Conservation (phyloP, 2,113 vertebrate species). For the Lethenteron reissneri region DNA sequence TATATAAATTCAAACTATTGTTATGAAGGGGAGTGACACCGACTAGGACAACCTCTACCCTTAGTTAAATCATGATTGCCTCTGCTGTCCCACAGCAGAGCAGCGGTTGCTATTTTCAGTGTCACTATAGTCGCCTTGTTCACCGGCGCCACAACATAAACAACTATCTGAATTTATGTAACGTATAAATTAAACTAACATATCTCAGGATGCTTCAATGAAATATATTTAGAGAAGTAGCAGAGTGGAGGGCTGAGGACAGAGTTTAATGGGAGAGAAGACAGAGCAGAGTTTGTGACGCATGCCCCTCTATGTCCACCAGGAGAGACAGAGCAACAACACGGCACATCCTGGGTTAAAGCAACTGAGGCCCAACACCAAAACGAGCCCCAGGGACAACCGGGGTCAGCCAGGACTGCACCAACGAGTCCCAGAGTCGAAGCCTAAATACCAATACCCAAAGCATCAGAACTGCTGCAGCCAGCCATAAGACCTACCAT, state of each 20-base stretch:
- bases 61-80: too few relatives aligned
- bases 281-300: not conserved
- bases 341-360: not conserved
- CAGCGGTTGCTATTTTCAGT: too few relatives aligned
- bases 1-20: too few relatives aligned
- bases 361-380: not conserved
- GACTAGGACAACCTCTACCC: too few relatives aligned
- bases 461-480: too few relatives aligned
- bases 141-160: too few relatives aligned
- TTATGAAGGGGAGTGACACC: too few relatives aligned
- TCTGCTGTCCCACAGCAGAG: too few relatives aligned
- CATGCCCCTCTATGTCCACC: conserved; percentile 6
- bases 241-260: not conserved
- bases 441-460: too few relatives aligned
- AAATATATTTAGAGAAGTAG: not conserved
- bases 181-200: not conserved
- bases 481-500: conserved; percentile 29
- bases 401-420: not conserved
- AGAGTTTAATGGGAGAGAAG: not conserved
- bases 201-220: not conserved
- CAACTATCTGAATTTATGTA: too few relatives aligned
- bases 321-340: conserved; percentile 32
- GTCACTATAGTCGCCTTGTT: too few relatives aligned
- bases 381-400: not conserved
- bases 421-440: not conserved